phyloP scores from a whole-genome alignment of 2,888 invertebrate genomes.

The Crematogaster levior region DNA sequence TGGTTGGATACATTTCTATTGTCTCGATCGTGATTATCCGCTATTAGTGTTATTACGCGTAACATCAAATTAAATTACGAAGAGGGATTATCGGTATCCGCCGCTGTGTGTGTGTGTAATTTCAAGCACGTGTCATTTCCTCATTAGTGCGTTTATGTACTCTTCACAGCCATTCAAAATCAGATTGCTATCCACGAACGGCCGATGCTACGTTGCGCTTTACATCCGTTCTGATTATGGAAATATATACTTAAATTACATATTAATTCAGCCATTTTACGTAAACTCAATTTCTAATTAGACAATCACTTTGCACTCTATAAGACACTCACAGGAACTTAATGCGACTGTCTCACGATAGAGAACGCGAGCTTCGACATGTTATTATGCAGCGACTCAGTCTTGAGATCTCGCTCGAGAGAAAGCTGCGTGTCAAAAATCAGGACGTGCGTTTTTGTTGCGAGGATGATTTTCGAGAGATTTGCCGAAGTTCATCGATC shows the following conservation, averaged over 20 bases:
- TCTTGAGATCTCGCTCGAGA: conserved; percentile 53
- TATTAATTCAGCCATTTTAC: conserved; percentile 1
- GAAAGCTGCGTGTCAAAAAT: conserved; percentile 72
- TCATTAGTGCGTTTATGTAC: conserved; percentile 29
- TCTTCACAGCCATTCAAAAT: conserved; percentile 14
- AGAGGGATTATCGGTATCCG: conserved; percentile 13
- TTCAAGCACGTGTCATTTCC: conserved; percentile 42
- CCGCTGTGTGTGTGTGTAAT: conserved; percentile 23
- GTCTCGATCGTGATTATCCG: conserved; percentile 10
- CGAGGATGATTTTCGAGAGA: conserved; percentile 63
- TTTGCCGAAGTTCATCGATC: conserved; percentile 70
- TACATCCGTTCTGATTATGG: not conserved
- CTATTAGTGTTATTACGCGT: conserved; percentile 12
- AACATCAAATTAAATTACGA: conserved; percentile 36
- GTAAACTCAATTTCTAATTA: not conserved
- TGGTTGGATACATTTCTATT: not conserved
- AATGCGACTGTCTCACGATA: not conserved
- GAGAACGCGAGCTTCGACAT: not conserved
- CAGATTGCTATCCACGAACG: conserved; percentile 5
- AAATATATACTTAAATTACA: not conserved
- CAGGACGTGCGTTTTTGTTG: conserved; percentile 56
- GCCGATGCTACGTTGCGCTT: not conserved
- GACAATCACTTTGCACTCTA: not conserved
- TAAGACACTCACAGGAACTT: not conserved
- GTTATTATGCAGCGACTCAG: conserved; percentile 8